A percentile compares a stretch with the other conserved stretches of the same genome.
phyloP scores from a whole-genome alignment of 1,140 invertebrate genomes.

The Varroa destructor region DNA sequence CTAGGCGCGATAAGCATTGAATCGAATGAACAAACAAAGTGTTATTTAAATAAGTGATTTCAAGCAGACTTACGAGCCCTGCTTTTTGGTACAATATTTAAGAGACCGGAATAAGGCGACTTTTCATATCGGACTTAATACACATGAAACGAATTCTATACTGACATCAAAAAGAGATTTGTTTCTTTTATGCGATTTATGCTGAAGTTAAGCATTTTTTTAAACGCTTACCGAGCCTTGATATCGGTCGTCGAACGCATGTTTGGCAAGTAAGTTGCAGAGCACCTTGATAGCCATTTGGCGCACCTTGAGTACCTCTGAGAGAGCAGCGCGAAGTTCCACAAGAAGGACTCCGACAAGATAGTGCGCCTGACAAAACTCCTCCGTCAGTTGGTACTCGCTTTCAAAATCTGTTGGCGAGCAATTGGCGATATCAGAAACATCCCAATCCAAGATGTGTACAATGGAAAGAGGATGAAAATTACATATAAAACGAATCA shows the following conservation, averaged over 20 bases:
- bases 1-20: slow-evolving; percentile 38
- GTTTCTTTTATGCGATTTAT: background rate
- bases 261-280: slow-evolving; percentile 75
- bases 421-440: background rate
- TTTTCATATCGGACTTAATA: too few relatives aligned
- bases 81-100: too few relatives aligned
- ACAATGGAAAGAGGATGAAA: slow-evolving; percentile 35
- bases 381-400: slow-evolving; percentile 53
- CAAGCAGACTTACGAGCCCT: too few relatives aligned
- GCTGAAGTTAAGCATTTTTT: background rate
- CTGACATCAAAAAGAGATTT: background rate
- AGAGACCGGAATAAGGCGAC: too few relatives aligned
- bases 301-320: slow-evolving; percentile 64
- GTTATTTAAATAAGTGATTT: slow-evolving; percentile 23
- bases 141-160: too few relatives aligned
- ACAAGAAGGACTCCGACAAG: slow-evolving; percentile 61
- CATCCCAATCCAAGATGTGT: slow-evolving; percentile 30
- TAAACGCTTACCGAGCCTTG: slow-evolving; percentile 42
- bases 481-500: slow-evolving; percentile 28
- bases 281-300: slow-evolving; percentile 61
- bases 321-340: slow-evolving; percentile 59
- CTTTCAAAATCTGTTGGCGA: slow-evolving; percentile 38
- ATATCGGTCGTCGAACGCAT: slow-evolving; percentile 82
- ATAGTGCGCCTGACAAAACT: slow-evolving; percentile 79
- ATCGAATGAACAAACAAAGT: too few relatives aligned